phyloP scores from a whole-genome alignment of 2,113 vertebrate genomes.

The Peucedramus taeniatus region DNA sequence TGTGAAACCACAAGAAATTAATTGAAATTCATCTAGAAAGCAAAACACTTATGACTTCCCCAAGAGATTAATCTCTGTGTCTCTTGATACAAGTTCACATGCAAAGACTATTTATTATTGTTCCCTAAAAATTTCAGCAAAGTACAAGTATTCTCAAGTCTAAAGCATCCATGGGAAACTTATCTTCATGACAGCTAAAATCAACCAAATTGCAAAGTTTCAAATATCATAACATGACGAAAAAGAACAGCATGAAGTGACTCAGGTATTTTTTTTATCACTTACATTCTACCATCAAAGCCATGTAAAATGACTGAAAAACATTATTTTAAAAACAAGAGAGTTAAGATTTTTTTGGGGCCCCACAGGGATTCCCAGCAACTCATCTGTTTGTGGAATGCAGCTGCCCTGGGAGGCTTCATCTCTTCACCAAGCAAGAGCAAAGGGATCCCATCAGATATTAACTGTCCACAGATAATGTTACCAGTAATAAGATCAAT shows the following conservation, averaged over 20 bases:
- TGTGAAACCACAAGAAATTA: not conserved
- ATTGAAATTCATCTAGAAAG: not conserved
- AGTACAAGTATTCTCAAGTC: conserved; percentile 10
- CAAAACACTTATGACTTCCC: conserved; percentile 3
- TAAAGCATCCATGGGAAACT: conserved; percentile 42
- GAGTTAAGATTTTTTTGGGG: not conserved
- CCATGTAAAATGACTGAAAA: not conserved
- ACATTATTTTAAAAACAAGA: conserved; percentile 19
- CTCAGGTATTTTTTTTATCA: not conserved
- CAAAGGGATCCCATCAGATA: not conserved
- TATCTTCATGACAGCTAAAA: not conserved
- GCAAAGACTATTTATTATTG: conserved; percentile 55
- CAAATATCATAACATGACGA: not conserved
- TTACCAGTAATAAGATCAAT: not conserved
- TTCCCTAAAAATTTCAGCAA: conserved; percentile 35
- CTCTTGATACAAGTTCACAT: conserved; percentile 47
- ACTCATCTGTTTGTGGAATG: conserved; percentile 45
- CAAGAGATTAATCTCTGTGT: conserved; percentile 23
- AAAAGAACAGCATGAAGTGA: conserved; percentile 11
- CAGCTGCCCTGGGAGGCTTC: not conserved
- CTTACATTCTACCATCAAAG: conserved; percentile 16
- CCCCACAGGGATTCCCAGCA: conserved; percentile 13
- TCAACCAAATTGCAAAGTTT: not conserved
- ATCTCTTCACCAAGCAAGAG: not conserved
- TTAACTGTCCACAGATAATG: not conserved